phyloP scores from a whole-genome alignment of 2,888 invertebrate genomes.

The Hanleya hanleyi region DNA sequence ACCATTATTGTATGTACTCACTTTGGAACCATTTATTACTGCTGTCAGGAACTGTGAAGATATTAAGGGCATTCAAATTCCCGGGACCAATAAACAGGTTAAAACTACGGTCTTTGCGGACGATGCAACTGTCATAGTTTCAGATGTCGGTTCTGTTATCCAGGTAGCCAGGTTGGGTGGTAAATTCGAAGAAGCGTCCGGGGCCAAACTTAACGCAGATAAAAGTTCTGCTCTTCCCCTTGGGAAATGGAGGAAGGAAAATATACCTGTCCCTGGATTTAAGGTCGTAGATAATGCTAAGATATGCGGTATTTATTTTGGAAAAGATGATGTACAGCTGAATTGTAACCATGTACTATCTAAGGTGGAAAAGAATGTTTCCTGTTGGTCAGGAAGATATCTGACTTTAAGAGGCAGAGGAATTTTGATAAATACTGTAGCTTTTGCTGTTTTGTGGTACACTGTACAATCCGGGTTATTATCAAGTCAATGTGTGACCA shows the following conservation, averaged over 20 bases:
- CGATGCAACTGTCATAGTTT: slow-evolving; percentile 6
- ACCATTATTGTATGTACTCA: not conserved
- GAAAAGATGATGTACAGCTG: not conserved
- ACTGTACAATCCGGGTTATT: not conserved
- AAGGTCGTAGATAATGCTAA: not conserved
- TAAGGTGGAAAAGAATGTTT: not conserved
- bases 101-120: slow-evolving; percentile 26
- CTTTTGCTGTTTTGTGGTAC: not conserved
- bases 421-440: not conserved
- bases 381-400: not conserved
- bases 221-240: slow-evolving; percentile 34
- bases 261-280: slow-evolving; percentile 37
- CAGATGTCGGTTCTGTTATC: not conserved
- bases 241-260: slow-evolving; percentile 36
- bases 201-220: slow-evolving; percentile 32
- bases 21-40: not conserved
- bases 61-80: slow-evolving; percentile 23
- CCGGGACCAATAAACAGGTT: not conserved
- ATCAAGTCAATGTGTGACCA: not conserved
- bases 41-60: not conserved
- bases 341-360: not conserved
- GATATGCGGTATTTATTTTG: not conserved
- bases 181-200: slow-evolving; percentile 13
- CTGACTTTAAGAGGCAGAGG: not conserved
- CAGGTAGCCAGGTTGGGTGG: not conserved